Percentiles rank a stretch among this genome's conserved stretches.
Conservation (phyloP, 2,113 vertebrate genomes). For the Leiothrix lutea region DNA sequence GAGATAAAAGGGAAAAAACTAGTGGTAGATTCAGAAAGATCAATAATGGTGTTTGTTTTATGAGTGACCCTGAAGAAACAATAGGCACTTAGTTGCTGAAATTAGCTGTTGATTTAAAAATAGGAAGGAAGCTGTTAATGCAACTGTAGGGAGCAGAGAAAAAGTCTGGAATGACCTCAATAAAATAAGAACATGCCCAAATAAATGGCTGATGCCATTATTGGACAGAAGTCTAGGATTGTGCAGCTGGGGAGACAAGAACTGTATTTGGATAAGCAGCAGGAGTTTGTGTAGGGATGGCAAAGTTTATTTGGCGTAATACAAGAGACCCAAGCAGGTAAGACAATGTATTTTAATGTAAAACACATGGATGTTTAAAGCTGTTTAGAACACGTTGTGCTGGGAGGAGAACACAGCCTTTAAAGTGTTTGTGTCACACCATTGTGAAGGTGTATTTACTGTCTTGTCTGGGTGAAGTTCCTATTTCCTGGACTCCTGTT, state of each 20-base stretch:
- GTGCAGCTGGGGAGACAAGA: not conserved
- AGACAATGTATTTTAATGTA: not conserved
- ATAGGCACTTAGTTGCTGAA: conserved; percentile 61
- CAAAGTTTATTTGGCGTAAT: not conserved
- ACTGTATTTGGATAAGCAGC: not conserved
- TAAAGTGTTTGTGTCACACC: not conserved
- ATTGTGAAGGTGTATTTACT: not conserved
- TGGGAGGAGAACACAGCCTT: not conserved
- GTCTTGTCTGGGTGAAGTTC: not conserved
- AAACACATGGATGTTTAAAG: not conserved
- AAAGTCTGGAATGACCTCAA: conserved; percentile 50
- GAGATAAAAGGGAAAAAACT: conserved; percentile 44
- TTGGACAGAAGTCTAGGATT: not conserved
- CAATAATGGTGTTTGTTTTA: conserved; percentile 60
- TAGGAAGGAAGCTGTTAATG: conserved; percentile 57
- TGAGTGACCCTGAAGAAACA: conserved; percentile 62
- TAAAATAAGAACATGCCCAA: conserved; percentile 9
- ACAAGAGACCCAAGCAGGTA: not conserved
- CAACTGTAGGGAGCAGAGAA: not conserved
- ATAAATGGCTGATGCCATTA: not conserved
- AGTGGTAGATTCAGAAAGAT: conserved; percentile 37
- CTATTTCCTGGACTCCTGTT: not conserved
- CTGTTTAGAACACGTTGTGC: not conserved
- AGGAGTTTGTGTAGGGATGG: not conserved
- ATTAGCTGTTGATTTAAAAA: conserved; percentile 65